Evolutionary conservation across 2,113 vertebrate genomes (phyloP), one percentile per base, ranked within the genome.

Genomic region (Cyanoramphus novaezelandiae): DNA sequence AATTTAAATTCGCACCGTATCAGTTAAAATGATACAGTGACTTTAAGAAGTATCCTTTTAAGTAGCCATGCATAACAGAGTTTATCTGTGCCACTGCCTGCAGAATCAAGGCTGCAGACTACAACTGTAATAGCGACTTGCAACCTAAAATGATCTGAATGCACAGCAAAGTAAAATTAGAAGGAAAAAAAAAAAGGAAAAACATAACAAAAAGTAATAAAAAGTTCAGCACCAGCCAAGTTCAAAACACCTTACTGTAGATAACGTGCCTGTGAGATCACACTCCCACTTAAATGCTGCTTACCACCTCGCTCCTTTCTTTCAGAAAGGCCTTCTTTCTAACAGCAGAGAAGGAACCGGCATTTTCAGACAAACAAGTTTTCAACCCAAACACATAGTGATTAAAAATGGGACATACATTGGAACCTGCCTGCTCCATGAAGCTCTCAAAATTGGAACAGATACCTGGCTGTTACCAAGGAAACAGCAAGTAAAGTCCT

Each of bases 391-490:
- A 90, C 70, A 91, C 11, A 76, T 47, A 72, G 37, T 57, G 49
- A 86, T 82, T 94, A 91, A 92, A 96, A 86, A 78, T 25, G 19
- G 15, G 80, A 35, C 82, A 91, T 86, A 71, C 55, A 65, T 25
- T 82, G 52, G 47, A 95, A 90, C 69, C 35, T 79, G 44, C 55
- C 88, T 92, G 72, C 88, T 97, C 93, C 37, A 4, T 60, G 85
- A 98, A 96, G 93, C 47, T 88, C 74, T 95, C 86, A 65, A 93
- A 97, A 97, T 84, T 80, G 84, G 95, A 97, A 95, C 74, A 96
- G 90, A 97, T 96, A 98, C 93, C 94, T 96, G 95, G 80, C 90
- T 93, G 97, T 98, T 96, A 96, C 97, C 97, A 97, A 95, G 97
- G 97, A 97, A 98, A 98, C 97, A 91, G 78, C 79, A 90, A 97